These are phyloP conservation scores for Cyphomyrus plagiostoma DNA, from an alignment of 2,113 vertebrate species.

Conservation along the genomic window DNA sequence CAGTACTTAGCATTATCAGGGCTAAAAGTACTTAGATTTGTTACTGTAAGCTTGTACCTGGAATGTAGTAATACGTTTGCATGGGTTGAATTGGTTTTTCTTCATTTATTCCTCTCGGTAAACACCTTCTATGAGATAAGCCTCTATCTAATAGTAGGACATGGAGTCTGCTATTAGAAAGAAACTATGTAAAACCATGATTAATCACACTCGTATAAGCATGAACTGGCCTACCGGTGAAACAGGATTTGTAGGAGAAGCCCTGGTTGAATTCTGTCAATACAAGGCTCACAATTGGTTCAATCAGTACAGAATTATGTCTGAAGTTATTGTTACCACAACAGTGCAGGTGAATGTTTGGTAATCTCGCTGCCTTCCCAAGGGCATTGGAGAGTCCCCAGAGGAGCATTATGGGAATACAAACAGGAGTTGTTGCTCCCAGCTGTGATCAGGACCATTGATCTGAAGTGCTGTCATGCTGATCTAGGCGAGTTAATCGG, in stretches of 20 bases:
- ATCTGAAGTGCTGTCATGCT: background rate
- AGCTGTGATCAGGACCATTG: slow-evolving; percentile 18
- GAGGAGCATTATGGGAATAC: background rate
- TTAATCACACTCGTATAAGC: background rate
- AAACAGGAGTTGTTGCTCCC: background rate
- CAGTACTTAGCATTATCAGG: background rate
- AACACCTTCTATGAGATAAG: background rate
- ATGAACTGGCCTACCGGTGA: background rate
- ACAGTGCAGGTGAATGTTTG: background rate
- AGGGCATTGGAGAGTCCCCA: background rate
- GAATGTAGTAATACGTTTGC: background rate
- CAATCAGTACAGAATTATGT: background rate
- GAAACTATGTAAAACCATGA: background rate
- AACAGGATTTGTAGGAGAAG: background rate
- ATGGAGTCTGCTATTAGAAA: background rate
- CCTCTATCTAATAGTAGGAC: background rate
- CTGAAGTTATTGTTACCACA: background rate
- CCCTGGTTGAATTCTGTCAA: background rate
- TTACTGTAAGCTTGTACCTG: background rate
- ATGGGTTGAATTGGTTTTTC: background rate
- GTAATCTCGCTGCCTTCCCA: background rate
- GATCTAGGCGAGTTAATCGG: slow-evolving; percentile 34
- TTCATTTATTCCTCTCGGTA: background rate
- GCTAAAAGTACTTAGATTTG: background rate
- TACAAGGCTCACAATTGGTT: background rate